Conservation (phyloP, 1,140 invertebrate genomes). For the Bombus picipes region DNA sequence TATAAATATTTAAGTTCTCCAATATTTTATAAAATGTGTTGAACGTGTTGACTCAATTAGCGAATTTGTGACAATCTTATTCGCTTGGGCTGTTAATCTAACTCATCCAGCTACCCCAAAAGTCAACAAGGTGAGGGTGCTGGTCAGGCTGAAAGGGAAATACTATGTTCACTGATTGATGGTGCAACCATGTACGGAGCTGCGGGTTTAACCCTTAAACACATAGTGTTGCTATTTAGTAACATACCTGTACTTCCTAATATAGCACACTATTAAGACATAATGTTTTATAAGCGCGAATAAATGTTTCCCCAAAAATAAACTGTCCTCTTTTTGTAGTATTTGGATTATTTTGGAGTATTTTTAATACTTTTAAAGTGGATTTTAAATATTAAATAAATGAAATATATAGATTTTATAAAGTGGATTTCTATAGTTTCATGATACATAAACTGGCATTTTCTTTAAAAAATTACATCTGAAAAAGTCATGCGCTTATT, state of each 20-base stretch:
- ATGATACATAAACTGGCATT: no score
- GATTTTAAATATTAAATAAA: no score
- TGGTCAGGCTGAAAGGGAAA: not conserved
- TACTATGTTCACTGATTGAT: not conserved
- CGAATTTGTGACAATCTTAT: not conserved
- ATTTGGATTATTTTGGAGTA: no score
- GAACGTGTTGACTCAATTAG: not conserved
- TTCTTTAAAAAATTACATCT: no score
- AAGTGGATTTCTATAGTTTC: no score
- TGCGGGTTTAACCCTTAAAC: not conserved
- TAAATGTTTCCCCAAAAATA: not conserved
- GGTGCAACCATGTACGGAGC: not conserved
- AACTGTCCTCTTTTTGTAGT: no score
- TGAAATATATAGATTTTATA: no score
- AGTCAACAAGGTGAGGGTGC: not conserved
- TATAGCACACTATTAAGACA: not conserved
- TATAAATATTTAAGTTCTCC: not conserved
- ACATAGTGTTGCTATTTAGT: not conserved
- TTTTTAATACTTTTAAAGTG: no score
- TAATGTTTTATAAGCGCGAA: not conserved
- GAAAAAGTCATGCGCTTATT: no score
- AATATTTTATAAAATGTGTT: not conserved
- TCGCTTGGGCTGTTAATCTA: not conserved
- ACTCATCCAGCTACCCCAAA: not conserved
- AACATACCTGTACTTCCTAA: not conserved